Conservation (phyloP, 1,140 invertebrate species). For the Dinoponera quadriceps region DNA sequence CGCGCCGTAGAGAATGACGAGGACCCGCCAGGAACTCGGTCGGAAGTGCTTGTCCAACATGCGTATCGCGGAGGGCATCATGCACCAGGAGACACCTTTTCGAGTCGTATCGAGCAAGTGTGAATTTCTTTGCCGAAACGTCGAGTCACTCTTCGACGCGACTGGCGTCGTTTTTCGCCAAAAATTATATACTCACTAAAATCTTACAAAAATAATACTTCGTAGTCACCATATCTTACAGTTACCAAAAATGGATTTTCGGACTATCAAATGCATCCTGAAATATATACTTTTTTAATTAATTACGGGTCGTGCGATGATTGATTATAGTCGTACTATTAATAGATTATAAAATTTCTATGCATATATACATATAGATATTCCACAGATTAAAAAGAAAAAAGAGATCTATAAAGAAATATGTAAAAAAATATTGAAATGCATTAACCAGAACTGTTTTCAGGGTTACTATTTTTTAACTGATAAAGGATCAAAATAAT, state of each 20-base stretch:
- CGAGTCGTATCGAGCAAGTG: conserved; percentile 1
- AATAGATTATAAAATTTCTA: not conserved
- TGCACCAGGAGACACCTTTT: conserved; percentile 71
- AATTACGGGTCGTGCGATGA: no score
- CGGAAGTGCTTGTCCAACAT: conserved; percentile 72
- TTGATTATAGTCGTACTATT: no score
- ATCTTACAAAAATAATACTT: no score
- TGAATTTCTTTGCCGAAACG: not conserved
- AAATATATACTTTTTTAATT: no score
- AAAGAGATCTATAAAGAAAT: no score
- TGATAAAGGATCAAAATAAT: not conserved
- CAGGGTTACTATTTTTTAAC: not conserved
- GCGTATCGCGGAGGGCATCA: conserved; percentile 72
- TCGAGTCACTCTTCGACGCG: no score
- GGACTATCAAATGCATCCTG: no score
- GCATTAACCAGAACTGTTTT: not conserved
- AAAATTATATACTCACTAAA: not conserved
- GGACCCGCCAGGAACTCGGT: conserved; percentile 76
- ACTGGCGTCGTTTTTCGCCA: not conserved
- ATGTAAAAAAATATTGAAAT: not conserved
- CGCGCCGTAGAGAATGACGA: conserved; percentile 66
- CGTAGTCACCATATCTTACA: no score
- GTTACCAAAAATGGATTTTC: no score
- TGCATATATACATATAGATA: not conserved
- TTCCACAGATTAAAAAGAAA: no score